Evolutionary conservation across 2,113 vertebrate species (phyloP).

Genomic region (Scophthalmus maximus): DNA sequence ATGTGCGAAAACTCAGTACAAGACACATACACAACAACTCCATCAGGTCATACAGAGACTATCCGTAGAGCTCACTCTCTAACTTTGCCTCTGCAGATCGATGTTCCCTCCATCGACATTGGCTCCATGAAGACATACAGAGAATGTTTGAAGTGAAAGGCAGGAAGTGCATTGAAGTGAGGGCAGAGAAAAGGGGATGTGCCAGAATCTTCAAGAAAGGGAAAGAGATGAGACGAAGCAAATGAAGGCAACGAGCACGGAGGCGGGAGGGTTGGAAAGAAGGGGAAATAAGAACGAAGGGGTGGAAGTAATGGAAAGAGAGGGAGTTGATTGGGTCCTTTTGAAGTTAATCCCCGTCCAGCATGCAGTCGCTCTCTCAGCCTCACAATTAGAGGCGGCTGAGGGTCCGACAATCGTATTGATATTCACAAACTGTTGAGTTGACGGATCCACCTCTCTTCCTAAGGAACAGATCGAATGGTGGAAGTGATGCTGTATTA

Average conservation of each 20-base stretch:
- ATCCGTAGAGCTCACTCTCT: not conserved
- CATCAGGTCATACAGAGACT: not conserved
- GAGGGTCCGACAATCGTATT: conserved; percentile 56
- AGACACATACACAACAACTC: not conserved
- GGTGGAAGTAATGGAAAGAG: conserved; percentile 8
- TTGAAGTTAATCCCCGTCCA: conserved; percentile 54
- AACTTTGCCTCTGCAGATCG: conserved; percentile 2
- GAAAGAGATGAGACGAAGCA: not conserved
- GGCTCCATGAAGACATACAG: not conserved
- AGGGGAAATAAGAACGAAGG: not conserved
- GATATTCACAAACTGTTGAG: conserved; percentile 66
- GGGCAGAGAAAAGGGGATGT: conserved; percentile 4
- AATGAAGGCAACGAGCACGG: not conserved
- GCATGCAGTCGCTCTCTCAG: conserved; percentile 25
- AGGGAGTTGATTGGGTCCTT: conserved; percentile 40
- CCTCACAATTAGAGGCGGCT: conserved; percentile 65
- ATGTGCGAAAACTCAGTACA: conserved; percentile 6
- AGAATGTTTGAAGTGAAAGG: not conserved
- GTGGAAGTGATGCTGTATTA: too few relatives aligned
- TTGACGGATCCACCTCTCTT: not conserved
- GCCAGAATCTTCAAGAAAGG: not conserved
- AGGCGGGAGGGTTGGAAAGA: not conserved
- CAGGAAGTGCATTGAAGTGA: not conserved
- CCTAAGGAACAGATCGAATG: too few relatives aligned
- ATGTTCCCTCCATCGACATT: conserved; percentile 9